Base-by-base conservation (phyloP, 2,888 invertebrate species). In the Ecliptopera silaceata region DNA sequence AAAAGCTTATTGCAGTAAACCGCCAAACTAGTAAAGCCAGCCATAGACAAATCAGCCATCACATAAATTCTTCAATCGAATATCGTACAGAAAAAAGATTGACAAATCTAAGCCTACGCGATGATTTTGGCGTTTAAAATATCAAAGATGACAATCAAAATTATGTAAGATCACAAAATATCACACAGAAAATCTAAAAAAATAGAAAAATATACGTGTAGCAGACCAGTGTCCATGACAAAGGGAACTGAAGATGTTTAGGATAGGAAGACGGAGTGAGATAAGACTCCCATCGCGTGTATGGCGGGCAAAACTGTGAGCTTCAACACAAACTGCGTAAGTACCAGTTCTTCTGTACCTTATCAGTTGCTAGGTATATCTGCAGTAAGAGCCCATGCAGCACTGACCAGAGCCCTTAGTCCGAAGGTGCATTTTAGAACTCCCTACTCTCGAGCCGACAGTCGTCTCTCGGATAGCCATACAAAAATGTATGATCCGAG, bases 301-400 rank as follows among this genome's bases (percentile, higher is more conserved):
- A 88, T 88, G 88, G 88, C 83, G 81, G 79, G 74, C 67, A 86
- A 82, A 77, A 70, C 77, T 74, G 82, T 85, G 70, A 85, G 75
- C 80, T 84, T 84, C 65, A 76, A 80, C 61, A 71, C 82, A 64
- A 69, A 73, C 59, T 80, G 77, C 72, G 87, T 87, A 56, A 84
- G 86, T 82, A 5, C n/a, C 22, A 44, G 0, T 1, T 29, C 43
- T 22, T 22, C 39, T 39, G 18, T 39, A 36, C 39, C 39, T n/a
- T 38, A 20, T 4, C 4, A 26, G 26, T 6, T 26, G 4, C 6
- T 26, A 4, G 26, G 26, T 26, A 4, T 26, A 4, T 26, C 6
- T 26, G 26, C 10, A 26, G 4, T 26, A 26, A 26, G 6, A 26
- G 6, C 6, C 26, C 26, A 6, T 22, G n/a, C n/a, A n/a, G n/a